Base-by-base conservation (phyloP, 2,797 vertebrate species). In the Synaphobranchus kaupii region DNA sequence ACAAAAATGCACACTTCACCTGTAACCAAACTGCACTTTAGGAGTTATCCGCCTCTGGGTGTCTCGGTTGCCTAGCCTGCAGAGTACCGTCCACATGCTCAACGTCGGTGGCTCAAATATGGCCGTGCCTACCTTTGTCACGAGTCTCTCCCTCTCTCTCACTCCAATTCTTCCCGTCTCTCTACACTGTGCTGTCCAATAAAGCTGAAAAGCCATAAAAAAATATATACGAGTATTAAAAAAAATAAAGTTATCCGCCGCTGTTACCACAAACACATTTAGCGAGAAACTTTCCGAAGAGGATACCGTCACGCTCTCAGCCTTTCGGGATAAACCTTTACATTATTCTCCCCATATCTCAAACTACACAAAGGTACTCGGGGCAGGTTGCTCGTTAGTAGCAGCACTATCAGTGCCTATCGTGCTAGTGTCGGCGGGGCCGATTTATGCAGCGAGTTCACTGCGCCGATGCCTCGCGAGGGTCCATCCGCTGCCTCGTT, bases 401-500 rank as follows among this genome's bases (percentile, higher is more conserved):
- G 92, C 93, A 93, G 2, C 34, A 0, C 39, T 50, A 47, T 81
- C 78, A 47, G 44, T 25, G 78, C 25, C 4, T n/a, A 22, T 25
- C 9, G 44, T 50, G 48, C n/a, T 47, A 48, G 47, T 47, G 93
- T 94, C 88, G 84, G 86, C 44, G 85, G 87, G 91, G 68, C 94
- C 94, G 94, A 95, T 94, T 90, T 94, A 94, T 94, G 93, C 92
- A 92, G 89, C 89, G 89, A 92, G 95, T 94, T 94, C 93, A 94
- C 85, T 90, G 91, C 93, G 92, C 92, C 92, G 93, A 92, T 93
- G 91, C 92, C 91, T 83, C 15, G 9, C 78, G 13, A 31, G 84
- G 91, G 93, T 92, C 92, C 66, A 86, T 54, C 91, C 22, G 90
- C 93, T 92, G 90, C 91, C 94, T 94, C 92, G 91, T 95, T 96